phyloP scores from a whole-genome alignment of 2,888 invertebrate genomes.

The Apotomis turbidana region DNA sequence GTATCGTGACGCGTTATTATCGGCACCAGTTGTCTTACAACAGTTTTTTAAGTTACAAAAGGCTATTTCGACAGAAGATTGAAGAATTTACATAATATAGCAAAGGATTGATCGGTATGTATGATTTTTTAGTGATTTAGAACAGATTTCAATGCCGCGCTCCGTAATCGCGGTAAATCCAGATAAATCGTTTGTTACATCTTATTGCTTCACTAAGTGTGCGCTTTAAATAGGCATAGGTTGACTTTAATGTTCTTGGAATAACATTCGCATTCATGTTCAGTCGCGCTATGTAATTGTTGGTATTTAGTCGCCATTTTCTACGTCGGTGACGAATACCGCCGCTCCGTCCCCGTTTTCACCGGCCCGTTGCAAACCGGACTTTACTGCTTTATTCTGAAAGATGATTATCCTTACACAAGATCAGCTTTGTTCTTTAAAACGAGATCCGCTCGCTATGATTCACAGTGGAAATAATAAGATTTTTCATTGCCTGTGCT shows the following conservation, averaged over 20 bases:
- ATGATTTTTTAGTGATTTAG: slow-evolving; percentile 48
- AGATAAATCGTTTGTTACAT: slow-evolving; percentile 61
- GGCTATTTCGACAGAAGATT: slow-evolving; percentile 52
- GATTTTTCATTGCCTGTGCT: slow-evolving; percentile 55
- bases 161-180: slow-evolving; percentile 61
- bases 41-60: slow-evolving; percentile 62
- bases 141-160: slow-evolving; percentile 50
- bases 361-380: slow-evolving; percentile 66
- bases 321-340: slow-evolving; percentile 82
- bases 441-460: slow-evolving; percentile 70
- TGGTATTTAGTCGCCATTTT: slow-evolving; percentile 84
- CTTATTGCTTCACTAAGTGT: slow-evolving; percentile 50
- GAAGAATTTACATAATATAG: slow-evolving; percentile 52
- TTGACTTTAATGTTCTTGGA: slow-evolving; percentile 54
- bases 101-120: slow-evolving; percentile 65
- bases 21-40: slow-evolving; percentile 65
- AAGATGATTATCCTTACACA: slow-evolving; percentile 66
- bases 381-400: slow-evolving; percentile 72
- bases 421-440: slow-evolving; percentile 60
- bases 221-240: slow-evolving; percentile 44
- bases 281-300: slow-evolving; percentile 74
- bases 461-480: slow-evolving; percentile 78
- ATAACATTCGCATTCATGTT: slow-evolving; percentile 62
- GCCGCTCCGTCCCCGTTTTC: slow-evolving; percentile 77
- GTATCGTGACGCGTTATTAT: slow-evolving; percentile 76